phyloP scores from a whole-genome alignment of 2,797 vertebrate species.

The Loriculus beryllinus region DNA sequence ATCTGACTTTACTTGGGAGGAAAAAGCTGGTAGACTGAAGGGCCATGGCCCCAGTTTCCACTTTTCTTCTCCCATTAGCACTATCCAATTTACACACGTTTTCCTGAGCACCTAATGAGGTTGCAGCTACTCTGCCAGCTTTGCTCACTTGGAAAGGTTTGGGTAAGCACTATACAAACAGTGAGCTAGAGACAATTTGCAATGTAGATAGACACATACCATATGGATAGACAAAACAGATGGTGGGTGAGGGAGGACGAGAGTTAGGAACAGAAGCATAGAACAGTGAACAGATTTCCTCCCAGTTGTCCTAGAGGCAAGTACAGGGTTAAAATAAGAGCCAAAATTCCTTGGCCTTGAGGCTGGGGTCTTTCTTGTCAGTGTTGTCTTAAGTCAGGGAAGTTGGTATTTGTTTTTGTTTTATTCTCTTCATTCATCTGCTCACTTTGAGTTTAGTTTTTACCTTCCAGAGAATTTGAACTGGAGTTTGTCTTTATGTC shows the following conservation, averaged over 20 bases:
- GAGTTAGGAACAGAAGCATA: conserved; percentile 17
- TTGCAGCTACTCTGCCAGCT: not conserved
- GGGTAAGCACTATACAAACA: not conserved
- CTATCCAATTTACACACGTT: not conserved
- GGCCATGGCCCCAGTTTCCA: not conserved
- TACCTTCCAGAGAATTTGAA: conserved; percentile 19
- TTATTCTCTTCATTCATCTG: not conserved
- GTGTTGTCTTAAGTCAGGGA: not conserved
- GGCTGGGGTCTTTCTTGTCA: not conserved
- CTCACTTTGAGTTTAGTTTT: not conserved
- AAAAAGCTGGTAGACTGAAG: not conserved
- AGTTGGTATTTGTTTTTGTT: not conserved
- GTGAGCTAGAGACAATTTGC: conserved; percentile 17
- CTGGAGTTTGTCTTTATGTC: conserved; percentile 46
- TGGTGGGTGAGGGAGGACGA: not conserved
- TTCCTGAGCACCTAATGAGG: not conserved
- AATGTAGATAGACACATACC: conserved; percentile 27
- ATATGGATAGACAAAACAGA: conserved; percentile 44
- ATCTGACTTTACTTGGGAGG: not conserved
- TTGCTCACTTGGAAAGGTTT: not conserved
- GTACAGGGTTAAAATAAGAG: not conserved
- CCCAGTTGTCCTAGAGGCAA: not conserved
- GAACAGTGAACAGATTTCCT: conserved; percentile 24
- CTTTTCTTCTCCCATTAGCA: not conserved
- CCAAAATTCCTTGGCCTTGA: not conserved